Conservation (phyloP, 2,113 vertebrate species). For the Vulpes vulpes region DNA sequence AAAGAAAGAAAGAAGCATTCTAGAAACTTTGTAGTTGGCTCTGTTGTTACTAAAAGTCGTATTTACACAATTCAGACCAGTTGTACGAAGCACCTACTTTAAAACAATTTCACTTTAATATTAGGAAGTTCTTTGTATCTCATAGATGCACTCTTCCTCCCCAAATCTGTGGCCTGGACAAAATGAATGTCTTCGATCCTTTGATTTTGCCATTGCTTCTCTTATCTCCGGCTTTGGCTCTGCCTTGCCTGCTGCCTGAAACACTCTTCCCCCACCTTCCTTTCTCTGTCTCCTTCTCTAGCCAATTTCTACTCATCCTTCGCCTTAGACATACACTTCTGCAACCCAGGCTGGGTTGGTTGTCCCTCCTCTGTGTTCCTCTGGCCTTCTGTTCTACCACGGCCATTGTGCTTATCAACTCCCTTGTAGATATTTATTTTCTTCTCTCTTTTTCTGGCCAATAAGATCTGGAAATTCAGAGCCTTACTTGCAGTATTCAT, state of each 20-base stretch:
- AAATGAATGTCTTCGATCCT: neutral
- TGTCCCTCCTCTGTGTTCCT: neutral
- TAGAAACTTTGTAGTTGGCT: neutral
- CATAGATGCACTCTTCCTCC: neutral
- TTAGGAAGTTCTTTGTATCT: neutral
- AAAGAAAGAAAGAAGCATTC: neutral
- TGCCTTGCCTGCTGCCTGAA: slow-evolving; percentile 8
- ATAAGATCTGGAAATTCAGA: neutral
- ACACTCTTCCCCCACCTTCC: neutral
- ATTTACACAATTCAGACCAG: neutral
- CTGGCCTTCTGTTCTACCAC: neutral
- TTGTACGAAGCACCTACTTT: neutral
- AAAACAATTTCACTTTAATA: neutral
- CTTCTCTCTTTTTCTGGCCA: neutral
- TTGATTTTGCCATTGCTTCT: neutral
- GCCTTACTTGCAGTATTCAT: neutral
- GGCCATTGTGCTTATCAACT: neutral
- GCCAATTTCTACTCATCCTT: neutral
- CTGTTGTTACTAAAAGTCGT: neutral
- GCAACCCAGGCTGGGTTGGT: neutral
- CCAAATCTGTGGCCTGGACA: neutral
- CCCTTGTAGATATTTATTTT: neutral
- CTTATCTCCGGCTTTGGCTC: neutral
- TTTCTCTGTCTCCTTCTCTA: neutral
- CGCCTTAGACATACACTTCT: neutral